A percentile compares a stretch with the other conserved stretches of the same genome.
phyloP scores from a whole-genome alignment of 2,113 vertebrate species.

The Etheostoma spectabile region DNA sequence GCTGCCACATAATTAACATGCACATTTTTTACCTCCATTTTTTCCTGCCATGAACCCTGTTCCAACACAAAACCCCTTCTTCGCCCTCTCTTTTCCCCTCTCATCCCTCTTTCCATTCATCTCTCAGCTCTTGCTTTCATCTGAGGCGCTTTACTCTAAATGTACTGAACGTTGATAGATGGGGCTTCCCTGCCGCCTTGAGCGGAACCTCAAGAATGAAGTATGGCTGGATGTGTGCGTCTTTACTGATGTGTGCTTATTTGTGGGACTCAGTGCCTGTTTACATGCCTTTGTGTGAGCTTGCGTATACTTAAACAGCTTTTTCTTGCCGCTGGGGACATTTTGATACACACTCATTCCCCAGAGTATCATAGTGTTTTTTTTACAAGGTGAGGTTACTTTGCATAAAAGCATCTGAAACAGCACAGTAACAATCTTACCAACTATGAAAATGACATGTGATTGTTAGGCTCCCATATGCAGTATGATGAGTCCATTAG shows the following conservation, averaged over 20 bases:
- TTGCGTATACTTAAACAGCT: conserved; percentile 38
- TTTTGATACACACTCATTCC: conserved; percentile 49
- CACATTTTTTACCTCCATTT: neutral
- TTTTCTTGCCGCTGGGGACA: conserved; percentile 32
- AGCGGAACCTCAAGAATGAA: conserved; percentile 50
- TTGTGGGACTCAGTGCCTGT: conserved; percentile 33
- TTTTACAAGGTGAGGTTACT: conserved; percentile 56
- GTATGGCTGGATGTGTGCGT: conserved; percentile 39
- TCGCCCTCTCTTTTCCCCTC: conserved; percentile 50
- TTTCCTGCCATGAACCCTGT: conserved; percentile 2
- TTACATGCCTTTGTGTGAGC: conserved; percentile 40
- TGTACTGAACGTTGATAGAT: conserved; percentile 70
- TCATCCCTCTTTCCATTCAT: conserved; percentile 69
- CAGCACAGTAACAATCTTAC: conserved; percentile 15
- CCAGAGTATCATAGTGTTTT: conserved; percentile 34
- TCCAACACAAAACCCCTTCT: conserved; percentile 44
- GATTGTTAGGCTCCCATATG: conserved; percentile 42
- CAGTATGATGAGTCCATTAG: conserved; percentile 38
- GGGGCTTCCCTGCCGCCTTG: conserved; percentile 50
- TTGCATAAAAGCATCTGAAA: conserved; percentile 60
- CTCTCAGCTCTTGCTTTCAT: conserved; percentile 72
- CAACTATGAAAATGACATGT: conserved; percentile 44
- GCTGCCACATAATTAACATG: conserved; percentile 48
- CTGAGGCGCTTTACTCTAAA: conserved; percentile 73
- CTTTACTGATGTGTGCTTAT: conserved; percentile 18